Percentiles rank a stretch among this genome's conserved stretches.
Evolutionary conservation across 1,140 invertebrate species (phyloP).

Genomic region (Yoshiicerus persimilis): DNA sequence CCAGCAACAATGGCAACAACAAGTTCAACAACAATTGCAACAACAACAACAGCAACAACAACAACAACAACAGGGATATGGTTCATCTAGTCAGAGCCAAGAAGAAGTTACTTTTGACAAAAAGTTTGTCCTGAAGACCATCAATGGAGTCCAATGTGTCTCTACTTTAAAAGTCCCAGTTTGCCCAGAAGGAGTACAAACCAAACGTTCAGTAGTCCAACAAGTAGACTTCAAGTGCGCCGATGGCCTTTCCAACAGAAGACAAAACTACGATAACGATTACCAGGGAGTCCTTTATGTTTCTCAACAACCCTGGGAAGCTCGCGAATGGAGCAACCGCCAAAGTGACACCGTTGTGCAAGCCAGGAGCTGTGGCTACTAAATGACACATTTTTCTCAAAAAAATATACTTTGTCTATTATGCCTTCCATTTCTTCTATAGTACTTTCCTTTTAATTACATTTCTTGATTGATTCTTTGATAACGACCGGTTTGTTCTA

Average conservation of each 20-base stretch:
- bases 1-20: slow-evolving; percentile 13
- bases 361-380: too few species aligned
- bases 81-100: neutral
- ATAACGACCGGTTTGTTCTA: neutral
- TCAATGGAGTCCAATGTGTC: too few species aligned
- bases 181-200: too few species aligned
- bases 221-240: too few species aligned
- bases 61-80: neutral
- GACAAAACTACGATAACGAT: neutral
- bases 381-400: too few species aligned
- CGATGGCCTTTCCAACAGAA: neutral
- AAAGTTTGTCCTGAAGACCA: neutral
- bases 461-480: neutral
- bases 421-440: neutral
- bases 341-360: too few species aligned
- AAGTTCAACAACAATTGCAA: neutral
- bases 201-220: too few species aligned
- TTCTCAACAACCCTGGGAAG: too few species aligned
- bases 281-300: too few species aligned
- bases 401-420: neutral
- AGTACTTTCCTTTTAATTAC: neutral
- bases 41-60: neutral
- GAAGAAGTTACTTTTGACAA: neutral
- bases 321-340: too few species aligned
- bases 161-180: too few species aligned